phyloP scores from a whole-genome alignment of 2,888 invertebrate species.

The Nephrocerus scutellatus region DNA sequence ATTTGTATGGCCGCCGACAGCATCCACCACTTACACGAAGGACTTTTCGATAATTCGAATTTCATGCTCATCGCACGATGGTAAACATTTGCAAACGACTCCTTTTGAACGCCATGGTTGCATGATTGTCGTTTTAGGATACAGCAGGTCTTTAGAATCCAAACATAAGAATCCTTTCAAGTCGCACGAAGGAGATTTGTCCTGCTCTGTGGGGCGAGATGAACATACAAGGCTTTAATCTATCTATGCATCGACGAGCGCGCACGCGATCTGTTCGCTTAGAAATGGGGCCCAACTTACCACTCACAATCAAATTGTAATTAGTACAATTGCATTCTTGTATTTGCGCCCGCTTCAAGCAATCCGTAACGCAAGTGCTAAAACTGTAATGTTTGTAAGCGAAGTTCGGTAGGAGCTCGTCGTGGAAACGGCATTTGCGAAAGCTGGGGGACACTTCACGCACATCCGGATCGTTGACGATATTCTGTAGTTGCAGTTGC shows the following conservation, averaged over 20 bases:
- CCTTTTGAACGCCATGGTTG: slow-evolving; percentile 49
- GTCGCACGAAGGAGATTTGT: slow-evolving; percentile 51
- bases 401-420: slow-evolving; percentile 54
- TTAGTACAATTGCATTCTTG: slow-evolving; percentile 59
- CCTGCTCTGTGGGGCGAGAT: no score
- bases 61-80: slow-evolving; percentile 65
- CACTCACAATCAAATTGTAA: slow-evolving; percentile 56
- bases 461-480: slow-evolving; percentile 60
- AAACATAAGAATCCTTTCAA: slow-evolving; percentile 58
- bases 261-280: background rate
- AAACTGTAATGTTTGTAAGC: slow-evolving; percentile 63
- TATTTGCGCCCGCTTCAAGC: slow-evolving; percentile 57
- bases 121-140: slow-evolving; percentile 47
- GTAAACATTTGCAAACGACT: slow-evolving; percentile 58
- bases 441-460: slow-evolving; percentile 53
- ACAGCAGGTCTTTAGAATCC: slow-evolving; percentile 50
- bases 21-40: slow-evolving; percentile 19
- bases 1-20: no score
- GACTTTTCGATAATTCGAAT: slow-evolving; percentile 47
- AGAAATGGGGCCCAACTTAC: slow-evolving; percentile 38
- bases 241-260: background rate
- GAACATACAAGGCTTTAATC: background rate
- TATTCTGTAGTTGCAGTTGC: slow-evolving; percentile 51
- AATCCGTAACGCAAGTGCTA: slow-evolving; percentile 63
- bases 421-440: slow-evolving; percentile 62